These are phyloP conservation scores for Incurvaria masculella DNA, from an alignment of 2,888 invertebrate species.

Conservation along the genomic window DNA sequence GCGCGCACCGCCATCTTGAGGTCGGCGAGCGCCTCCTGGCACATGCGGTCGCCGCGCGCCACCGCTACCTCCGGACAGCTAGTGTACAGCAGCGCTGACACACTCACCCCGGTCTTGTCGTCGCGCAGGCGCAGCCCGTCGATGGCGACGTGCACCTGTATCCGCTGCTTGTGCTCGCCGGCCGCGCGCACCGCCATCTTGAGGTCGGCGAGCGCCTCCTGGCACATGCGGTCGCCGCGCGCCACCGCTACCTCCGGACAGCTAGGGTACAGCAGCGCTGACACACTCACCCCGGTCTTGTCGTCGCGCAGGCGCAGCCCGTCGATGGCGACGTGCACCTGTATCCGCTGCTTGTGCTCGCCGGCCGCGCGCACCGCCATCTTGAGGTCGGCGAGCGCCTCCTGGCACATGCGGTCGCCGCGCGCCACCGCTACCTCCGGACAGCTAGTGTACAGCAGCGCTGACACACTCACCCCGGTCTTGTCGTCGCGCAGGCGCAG, in stretches of 20 bases:
- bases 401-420: slow-evolving; percentile 98
- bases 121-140: slow-evolving; percentile 93
- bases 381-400: slow-evolving; percentile 91
- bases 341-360: slow-evolving; percentile 96
- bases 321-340: slow-evolving; percentile 94
- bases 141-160: slow-evolving; percentile 93
- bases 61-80: slow-evolving; percentile 94
- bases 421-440: slow-evolving; percentile 94
- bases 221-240: slow-evolving; percentile 97
- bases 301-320: slow-evolving; percentile 93
- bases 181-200: slow-evolving; percentile 95
- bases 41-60: slow-evolving; percentile 97
- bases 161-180: slow-evolving; percentile 96
- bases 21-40: slow-evolving; percentile 92
- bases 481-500: slow-evolving; percentile 92
- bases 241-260: slow-evolving; percentile 95
- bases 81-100: no score
- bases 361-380: slow-evolving; percentile 93
- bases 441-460: no score
- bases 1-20: slow-evolving; percentile 94
- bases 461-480: slow-evolving; percentile 66
- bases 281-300: slow-evolving; percentile 75
- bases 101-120: slow-evolving; percentile 85
- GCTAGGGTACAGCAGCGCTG: no score
- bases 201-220: slow-evolving; percentile 90